Evolutionary conservation across 2,888 invertebrate genomes (phyloP), one percentile per base, ranked within the genome.

Genomic region (Parthenolecanium corni): DNA sequence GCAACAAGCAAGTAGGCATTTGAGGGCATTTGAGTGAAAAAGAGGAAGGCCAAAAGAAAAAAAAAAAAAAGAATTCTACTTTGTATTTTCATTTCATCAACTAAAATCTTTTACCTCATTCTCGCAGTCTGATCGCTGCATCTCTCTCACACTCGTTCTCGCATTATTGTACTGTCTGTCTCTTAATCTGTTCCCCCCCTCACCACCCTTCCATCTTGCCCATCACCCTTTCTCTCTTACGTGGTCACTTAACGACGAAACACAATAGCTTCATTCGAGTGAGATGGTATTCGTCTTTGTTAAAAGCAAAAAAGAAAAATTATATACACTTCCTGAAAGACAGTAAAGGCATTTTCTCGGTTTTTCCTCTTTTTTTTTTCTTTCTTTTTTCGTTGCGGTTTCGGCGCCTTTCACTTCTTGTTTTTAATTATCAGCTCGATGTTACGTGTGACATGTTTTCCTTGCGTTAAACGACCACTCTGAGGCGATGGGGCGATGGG

Each of bases 221-320:
- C n/a, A n/a, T 54, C 54, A 42, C 24, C 54, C 54, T 31, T 31
- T n/a, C n/a, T n/a, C 42, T n/a, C 54, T 54, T 31, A 31, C 52
- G 40, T 42, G 54, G 54, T 54, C 54, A 54, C 54, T 54, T 54
- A 38, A 54, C 40, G 54, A 54, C 54, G 54, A 54, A 54, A 54
- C 54, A 54, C 54, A 54, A 54, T 54, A 54, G 54, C 42, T 54
- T 54, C 40, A 42, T 54, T 40, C 42, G 42, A 54, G 54, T 54
- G 54, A 31, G 31, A 6, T 31, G 54, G 54, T 54, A 54, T 54
- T 54, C 42, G 38, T 38, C 40, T 54, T 54, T 54, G 54, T 54
- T 38, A 40, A 54, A n/a, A n/a, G n/a, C n/a, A 54, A 40, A 54
- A 31, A 31, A 31, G 9, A 31, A 31, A 31, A 54, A 54, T 54